Evolutionary conservation across 2,113 vertebrate genomes (phyloP).

Genomic region (Tricholaema leucomelas): DNA sequence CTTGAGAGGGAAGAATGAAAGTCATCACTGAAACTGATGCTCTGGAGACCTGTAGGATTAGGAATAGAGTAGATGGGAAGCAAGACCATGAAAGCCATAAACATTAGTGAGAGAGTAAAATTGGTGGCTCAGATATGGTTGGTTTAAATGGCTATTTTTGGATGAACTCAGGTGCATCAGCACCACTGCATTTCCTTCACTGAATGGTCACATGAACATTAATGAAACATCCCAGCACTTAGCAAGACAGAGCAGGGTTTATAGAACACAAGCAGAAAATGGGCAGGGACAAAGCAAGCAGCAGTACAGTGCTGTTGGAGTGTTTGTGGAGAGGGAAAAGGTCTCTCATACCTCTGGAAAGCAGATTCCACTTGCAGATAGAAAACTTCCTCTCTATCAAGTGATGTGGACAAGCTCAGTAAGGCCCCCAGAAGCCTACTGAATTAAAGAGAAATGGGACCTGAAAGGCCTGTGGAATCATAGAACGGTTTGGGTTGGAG

Average conservation of each 20-base stretch:
- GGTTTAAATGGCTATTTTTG: not conserved
- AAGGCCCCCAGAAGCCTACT: not conserved
- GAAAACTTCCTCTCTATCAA: not conserved
- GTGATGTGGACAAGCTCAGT: not conserved
- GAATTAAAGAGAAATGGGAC: not conserved
- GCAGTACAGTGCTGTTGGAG: accelerated
- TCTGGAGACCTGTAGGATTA: not conserved
- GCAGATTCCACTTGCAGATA: not conserved
- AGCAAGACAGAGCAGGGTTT: not conserved
- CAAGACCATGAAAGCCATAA: not conserved
- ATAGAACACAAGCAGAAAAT: not conserved
- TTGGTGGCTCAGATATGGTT: not conserved
- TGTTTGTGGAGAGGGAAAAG: not conserved
- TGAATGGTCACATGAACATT: not conserved
- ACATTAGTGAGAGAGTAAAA: not conserved
- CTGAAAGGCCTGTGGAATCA: not conserved
- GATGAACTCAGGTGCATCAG: accelerated
- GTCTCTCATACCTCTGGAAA: not conserved
- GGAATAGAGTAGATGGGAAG: not conserved
- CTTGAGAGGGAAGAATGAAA: not conserved
- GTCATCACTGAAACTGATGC: not conserved
- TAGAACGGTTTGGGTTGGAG: not conserved
- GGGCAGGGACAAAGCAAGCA: not conserved
- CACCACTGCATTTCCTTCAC: not conserved
- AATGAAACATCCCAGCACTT: not conserved